Evolutionary conservation across 2,888 invertebrate genomes (phyloP), one percentile per base, ranked within the genome.

Genomic region (Agrotis puta): DNA sequence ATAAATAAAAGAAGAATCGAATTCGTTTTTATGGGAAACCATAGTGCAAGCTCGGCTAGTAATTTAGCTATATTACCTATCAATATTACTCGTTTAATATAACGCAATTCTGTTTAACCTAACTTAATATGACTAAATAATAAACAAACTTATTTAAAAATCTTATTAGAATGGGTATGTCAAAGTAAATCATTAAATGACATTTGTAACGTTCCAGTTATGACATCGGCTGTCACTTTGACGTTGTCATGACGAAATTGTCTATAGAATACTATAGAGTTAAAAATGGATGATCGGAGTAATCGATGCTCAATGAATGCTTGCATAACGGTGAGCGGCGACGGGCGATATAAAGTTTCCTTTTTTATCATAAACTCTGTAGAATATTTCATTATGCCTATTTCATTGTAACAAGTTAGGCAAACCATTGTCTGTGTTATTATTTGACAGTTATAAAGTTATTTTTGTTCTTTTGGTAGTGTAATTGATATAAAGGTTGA

Each of bases 361-460:
- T 90, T 91, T 91, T 91, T 88, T 88, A 89, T 88, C 88, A 87
- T 90, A 90, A 85, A 91, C 80, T 92, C 86, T 88, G 91, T 93
- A 94, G 92, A 79, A 89, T 90, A 90, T 83, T 91, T 91, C 85
- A 91, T 90, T 90, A 93, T 90, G 91, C 91, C 91, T 92, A 93
- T 89, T 93, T 92, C 90, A 92, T 91, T 91, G 86, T 92, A 91
- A 84, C 78, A 81, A 80, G 82, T 88, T 91, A 90, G 87, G 87
- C 86, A 71, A 64, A 74, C 64, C 53, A 67, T 56, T 53, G 64
- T 74, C 73, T 72, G 74, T 88, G 87, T 86, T 88, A 87, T 87
- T 75, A 65, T 83, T 85, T 88, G 86, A 87, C 86, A 82, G 74
- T 84, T 77, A 70, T 61, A n/a, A 67, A 27, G 39, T 56, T 27